Evolutionary conservation across 2,113 vertebrate species (phyloP), one percentile per base, ranked within the genome.

Genomic region (Myotis brandtii): DNA sequence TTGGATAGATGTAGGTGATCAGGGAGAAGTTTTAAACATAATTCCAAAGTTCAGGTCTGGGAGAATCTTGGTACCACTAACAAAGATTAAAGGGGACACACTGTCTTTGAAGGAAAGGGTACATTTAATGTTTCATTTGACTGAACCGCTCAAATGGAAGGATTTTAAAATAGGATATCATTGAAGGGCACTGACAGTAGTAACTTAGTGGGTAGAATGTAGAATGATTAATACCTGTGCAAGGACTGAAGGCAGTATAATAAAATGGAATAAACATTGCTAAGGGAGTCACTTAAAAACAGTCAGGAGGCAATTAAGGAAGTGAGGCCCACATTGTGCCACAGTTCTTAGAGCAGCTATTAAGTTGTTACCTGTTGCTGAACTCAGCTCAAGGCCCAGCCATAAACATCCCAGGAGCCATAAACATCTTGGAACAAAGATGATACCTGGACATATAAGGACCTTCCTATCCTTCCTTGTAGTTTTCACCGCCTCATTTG

Each of bases 31-130:
- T 70, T 79, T 66, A 59, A 37, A 82, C 64, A n/a, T 77, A 34
- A 91, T 67, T 56, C 72, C 48, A 43, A 82, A 82, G 40, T 73
- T 94, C 62, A 95, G 40, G 59, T 66, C 32, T 83, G 62, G 67
- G 40, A 84, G n/a, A 89, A 92, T 46, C 21, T 30, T 43, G 40
- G 25, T 2, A 50, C 32, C 32, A 86, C 27, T 85, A 59, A 85
- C 50, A 34, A 89, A 20, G 52, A 21, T 46, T 27, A 69, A 91
- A 21, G 6, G 46, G 9, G 69, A 5, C 66, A 59, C 30, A 43
- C 13, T 67, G 62, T 4, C 21, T 83, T 77, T 83, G 62, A 50
- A 92, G 43, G 34, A 93, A 90, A 77, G 10, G 52, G n/a, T 67
- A 9, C 83, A 82, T 83, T 77, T 48, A 27, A 46, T 43, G 90